These are phyloP conservation scores for Neomicropteryx cornuta DNA, from an alignment of 1,140 invertebrate genomes.

Conservation along the genomic window DNA sequence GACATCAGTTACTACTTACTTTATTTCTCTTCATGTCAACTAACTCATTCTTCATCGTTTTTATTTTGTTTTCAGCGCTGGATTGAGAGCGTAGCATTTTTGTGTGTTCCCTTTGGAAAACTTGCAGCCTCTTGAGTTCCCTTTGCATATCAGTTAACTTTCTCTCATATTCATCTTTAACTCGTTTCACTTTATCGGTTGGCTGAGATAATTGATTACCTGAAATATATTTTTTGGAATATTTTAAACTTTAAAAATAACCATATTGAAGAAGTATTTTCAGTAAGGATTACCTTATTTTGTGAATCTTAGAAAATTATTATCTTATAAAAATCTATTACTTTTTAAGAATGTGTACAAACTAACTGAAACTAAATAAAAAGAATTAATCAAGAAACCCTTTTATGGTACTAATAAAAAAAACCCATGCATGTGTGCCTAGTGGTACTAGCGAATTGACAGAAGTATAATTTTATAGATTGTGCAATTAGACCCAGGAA, in stretches of 20 bases:
- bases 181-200: conserved; percentile 71
- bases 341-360: too few species aligned
- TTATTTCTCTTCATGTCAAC: conserved; percentile 81
- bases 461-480: too few species aligned
- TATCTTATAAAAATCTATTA: too few species aligned
- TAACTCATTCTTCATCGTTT: conserved; percentile 68
- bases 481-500: too few species aligned
- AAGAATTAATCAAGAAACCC: background rate
- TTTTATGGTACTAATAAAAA: too few species aligned
- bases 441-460: too few species aligned
- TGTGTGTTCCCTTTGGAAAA: conserved; percentile 82
- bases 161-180: conserved; percentile 85
- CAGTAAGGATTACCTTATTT: too few species aligned
- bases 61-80: conserved; percentile 74
- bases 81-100: conserved; percentile 70
- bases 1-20: conserved; percentile 35
- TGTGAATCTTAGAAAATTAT: too few species aligned
- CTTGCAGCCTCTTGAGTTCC: conserved; percentile 79
- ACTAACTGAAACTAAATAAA: background rate
- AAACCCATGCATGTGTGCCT: too few species aligned
- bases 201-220: conserved; percentile 38
- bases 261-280: too few species aligned
- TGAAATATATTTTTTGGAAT: conserved; percentile 9
- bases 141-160: conserved; percentile 74
- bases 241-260: too few species aligned